Percentiles rank a stretch among this genome's conserved stretches.
Evolutionary conservation across 2,797 vertebrate species (phyloP).

Genomic region (Acropternis orthonyx): DNA sequence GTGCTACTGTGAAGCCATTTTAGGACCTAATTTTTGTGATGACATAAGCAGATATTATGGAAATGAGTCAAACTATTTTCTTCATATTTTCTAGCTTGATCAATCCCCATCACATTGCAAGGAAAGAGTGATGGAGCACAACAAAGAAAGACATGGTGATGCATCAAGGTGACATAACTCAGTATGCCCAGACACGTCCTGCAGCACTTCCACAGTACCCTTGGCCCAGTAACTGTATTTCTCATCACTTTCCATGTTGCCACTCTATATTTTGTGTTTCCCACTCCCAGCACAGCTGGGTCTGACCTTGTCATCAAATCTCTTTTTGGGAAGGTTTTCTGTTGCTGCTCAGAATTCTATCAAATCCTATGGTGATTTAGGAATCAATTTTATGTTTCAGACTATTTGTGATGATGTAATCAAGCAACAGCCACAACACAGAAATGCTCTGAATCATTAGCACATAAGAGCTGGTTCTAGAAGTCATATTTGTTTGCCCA

Average conservation of each 20-base stretch:
- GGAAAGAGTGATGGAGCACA: neutral
- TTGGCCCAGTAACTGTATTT: too few species aligned
- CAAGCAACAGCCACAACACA: neutral
- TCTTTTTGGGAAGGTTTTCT: neutral
- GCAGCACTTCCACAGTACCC: neutral
- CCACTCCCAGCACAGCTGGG: neutral
- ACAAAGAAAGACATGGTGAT: neutral
- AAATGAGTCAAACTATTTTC: neutral
- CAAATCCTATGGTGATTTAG: neutral
- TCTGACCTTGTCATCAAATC: neutral
- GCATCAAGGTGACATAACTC: neutral
- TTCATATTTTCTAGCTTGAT: neutral
- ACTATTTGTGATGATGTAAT: neutral
- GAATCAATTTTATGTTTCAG: neutral
- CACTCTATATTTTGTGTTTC: neutral
- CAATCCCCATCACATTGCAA: neutral
- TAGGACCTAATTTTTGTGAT: neutral
- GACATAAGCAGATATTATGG: neutral
- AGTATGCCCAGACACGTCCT: neutral
- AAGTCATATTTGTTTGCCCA: constrained; percentile 34
- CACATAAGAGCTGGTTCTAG: neutral
- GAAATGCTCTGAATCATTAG: constrained; percentile 18
- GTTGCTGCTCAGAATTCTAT: neutral
- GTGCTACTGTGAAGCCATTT: neutral
- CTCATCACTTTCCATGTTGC: neutral